Conservation (phyloP, 2,797 vertebrate genomes). For the Heterohyrax brucei region DNA sequence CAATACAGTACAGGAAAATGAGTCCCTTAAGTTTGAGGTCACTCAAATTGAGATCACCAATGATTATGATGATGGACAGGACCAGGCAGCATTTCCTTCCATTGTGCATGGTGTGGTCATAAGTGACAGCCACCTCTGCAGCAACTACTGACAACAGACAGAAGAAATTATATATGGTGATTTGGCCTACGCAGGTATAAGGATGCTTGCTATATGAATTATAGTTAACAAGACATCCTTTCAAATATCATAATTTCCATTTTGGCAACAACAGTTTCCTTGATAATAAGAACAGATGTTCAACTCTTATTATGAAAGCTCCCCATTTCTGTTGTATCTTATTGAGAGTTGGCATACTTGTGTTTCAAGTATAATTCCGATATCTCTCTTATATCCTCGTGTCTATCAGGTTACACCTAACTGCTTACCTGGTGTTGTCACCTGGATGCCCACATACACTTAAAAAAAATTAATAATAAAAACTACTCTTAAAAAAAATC, state of each 20-base stretch:
- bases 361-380: not conserved
- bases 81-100: too few relatives aligned
- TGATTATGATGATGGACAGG: too few relatives aligned
- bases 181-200: not conserved
- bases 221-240: not conserved
- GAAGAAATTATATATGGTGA: not conserved
- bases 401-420: not conserved
- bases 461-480: not conserved
- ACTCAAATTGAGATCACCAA: too few relatives aligned
- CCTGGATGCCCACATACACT: not conserved
- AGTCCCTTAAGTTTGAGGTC: too few relatives aligned
- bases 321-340: not conserved
- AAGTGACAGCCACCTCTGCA: too few relatives aligned
- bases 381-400: not conserved
- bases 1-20: too few relatives aligned
- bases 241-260: not conserved
- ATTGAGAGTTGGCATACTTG: not conserved
- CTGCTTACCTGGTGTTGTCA: not conserved
- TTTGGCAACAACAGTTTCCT: constrained; percentile 15
- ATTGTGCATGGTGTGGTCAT: not conserved
- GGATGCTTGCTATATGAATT: not conserved
- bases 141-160: not conserved
- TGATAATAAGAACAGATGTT: not conserved
- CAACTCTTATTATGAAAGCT: not conserved
- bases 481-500: too few relatives aligned